Evolutionary conservation across 2,113 vertebrate species (phyloP).

Genomic region (Rynchops niger): DNA sequence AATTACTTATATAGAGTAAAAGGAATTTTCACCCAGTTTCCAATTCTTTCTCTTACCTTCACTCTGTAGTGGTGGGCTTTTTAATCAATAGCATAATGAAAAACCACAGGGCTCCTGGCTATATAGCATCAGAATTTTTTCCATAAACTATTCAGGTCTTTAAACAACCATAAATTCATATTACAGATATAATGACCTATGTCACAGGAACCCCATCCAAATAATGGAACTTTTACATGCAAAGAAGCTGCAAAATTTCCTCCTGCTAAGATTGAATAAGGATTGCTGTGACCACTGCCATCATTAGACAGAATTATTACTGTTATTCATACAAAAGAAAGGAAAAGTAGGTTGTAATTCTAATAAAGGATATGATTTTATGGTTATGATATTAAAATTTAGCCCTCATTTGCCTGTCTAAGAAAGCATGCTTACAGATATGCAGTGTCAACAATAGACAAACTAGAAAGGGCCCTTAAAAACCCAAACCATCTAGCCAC

Average conservation of each 20-base stretch:
- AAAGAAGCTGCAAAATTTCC: neutral
- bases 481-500: neutral
- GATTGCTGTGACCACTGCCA: neutral
- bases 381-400: neutral
- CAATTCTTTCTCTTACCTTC: neutral
- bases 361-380: neutral
- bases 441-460: fast-evolving
- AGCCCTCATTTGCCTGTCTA: neutral
- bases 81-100: conserved; percentile 34
- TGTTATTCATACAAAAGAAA: neutral
- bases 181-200: neutral
- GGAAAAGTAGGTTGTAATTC: neutral
- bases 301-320: conserved; percentile 1
- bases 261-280: neutral
- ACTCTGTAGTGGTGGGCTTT: neutral
- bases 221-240: neutral
- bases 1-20: conserved; percentile 11
- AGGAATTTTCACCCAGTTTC: neutral
- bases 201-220: neutral
- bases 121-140: neutral
- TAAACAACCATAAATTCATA: neutral
- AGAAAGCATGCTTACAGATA: neutral
- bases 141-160: neutral
- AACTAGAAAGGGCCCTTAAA: neutral
- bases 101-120: neutral